Conservation (phyloP, 2,113 vertebrate genomes). For the Cheilinus undulatus region DNA sequence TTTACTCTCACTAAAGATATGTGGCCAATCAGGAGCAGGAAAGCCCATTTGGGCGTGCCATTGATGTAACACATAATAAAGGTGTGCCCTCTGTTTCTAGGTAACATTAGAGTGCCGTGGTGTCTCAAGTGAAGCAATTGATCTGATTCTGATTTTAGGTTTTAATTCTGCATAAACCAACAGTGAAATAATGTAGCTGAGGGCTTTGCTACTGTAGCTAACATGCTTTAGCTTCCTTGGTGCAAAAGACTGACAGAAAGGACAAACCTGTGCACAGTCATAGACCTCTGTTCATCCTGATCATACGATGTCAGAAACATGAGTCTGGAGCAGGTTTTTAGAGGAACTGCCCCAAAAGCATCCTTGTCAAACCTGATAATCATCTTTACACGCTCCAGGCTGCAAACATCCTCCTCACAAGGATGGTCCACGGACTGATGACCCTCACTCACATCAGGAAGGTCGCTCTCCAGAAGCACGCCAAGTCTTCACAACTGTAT, state of each 20-base stretch:
- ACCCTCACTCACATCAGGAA: constrained; percentile 22
- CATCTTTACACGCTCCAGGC: constrained; percentile 44
- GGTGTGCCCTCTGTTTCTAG: not conserved
- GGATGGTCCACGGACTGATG: constrained; percentile 19
- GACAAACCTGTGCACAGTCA: constrained; percentile 12
- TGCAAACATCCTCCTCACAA: constrained; percentile 28
- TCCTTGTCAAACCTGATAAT: constrained; percentile 55
- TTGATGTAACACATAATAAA: not conserved
- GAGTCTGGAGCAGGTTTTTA: constrained; percentile 24
- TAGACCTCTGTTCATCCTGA: constrained; percentile 8
- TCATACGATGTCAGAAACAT: constrained; percentile 27
- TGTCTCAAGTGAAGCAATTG: not conserved
- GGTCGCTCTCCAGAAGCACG: constrained; percentile 32
- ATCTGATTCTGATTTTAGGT: not conserved
- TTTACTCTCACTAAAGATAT: constrained; percentile 41
- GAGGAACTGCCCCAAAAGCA: constrained; percentile 25
- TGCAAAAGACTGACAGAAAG: not conserved
- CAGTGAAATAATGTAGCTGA: not conserved
- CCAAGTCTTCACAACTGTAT: not conserved
- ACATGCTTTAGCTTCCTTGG: too few relatives aligned
- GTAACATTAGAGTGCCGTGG: too few relatives aligned
- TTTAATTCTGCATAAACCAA: too few relatives aligned
- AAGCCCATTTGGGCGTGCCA: constrained; percentile 9
- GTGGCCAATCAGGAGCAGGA: constrained; percentile 17
- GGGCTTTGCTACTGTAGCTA: too few relatives aligned